Conservation (phyloP, 1,140 invertebrate genomes). For the Plodia interpunctella region DNA sequence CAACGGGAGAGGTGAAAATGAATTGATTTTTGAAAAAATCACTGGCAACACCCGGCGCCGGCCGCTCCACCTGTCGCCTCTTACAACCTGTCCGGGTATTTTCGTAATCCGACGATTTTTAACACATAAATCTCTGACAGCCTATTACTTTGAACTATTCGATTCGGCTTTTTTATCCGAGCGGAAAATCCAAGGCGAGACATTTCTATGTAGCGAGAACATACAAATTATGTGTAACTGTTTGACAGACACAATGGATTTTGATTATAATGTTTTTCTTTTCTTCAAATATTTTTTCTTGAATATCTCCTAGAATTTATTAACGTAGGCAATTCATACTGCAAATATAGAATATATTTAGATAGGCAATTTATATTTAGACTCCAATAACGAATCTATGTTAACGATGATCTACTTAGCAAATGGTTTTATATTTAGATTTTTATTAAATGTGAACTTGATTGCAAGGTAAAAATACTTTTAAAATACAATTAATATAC, state of each 20-base stretch:
- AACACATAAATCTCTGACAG: slow-evolving; percentile 1
- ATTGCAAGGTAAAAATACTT: too few relatives aligned
- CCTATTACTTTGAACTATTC: not conserved
- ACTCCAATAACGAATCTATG: too few relatives aligned
- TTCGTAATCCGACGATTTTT: not conserved
- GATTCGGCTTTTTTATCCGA: not conserved
- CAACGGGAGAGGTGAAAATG: too few relatives aligned
- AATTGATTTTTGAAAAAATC: not conserved
- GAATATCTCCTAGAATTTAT: too few relatives aligned
- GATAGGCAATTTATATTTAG: too few relatives aligned
- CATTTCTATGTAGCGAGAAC: not conserved
- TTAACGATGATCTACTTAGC: too few relatives aligned
- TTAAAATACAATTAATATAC: too few relatives aligned
- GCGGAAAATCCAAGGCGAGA: not conserved
- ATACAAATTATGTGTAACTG: not conserved
- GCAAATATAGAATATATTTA: too few relatives aligned
- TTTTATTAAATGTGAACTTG: too few relatives aligned
- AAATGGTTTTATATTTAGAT: too few relatives aligned
- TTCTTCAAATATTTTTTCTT: too few relatives aligned
- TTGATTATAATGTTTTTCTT: not conserved
- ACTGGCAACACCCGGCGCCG: not conserved
- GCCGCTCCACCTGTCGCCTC: not conserved
- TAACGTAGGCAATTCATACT: too few relatives aligned
- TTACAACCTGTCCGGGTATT: not conserved
- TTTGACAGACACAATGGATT: not conserved